These are phyloP conservation scores for Tolypeutes matacus DNA, from an alignment of 2,797 vertebrate species.

Conservation along the genomic window DNA sequence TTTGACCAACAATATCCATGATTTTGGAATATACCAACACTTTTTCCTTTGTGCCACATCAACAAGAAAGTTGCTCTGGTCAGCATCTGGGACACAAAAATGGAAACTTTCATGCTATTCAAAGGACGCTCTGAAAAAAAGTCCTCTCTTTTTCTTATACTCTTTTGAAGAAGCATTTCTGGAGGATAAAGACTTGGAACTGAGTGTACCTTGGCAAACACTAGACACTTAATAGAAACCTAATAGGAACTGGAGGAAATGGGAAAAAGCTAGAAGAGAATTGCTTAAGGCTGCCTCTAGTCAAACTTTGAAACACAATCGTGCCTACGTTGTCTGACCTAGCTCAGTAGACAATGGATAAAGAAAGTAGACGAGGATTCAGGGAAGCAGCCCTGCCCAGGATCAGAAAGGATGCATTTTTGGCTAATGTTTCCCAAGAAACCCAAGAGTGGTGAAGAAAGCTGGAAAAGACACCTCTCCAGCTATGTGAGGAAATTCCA, in stretches of 20 bases:
- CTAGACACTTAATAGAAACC: conserved; percentile 54
- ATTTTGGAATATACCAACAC: conserved; percentile 4
- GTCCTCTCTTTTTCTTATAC: not conserved
- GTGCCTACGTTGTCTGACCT: conserved; percentile 6
- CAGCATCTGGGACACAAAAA: conserved; percentile 29
- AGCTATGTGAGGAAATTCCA: conserved; percentile 36
- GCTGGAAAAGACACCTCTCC: not conserved
- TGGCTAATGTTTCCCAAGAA: too few species aligned
- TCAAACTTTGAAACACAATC: conserved; percentile 17
- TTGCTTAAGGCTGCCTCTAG: not conserved
- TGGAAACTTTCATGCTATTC: not conserved
- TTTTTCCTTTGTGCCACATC: not conserved
- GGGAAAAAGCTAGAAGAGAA: conserved; percentile 63
- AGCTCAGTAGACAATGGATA: conserved; percentile 35
- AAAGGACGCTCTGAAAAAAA: not conserved
- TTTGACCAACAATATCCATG: not conserved
- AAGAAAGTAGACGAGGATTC: conserved; percentile 34
- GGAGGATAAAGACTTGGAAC: not conserved
- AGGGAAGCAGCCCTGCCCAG: conserved; percentile 33
- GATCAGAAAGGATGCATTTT: conserved; percentile 5
- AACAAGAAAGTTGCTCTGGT: not conserved
- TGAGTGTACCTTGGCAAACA: conserved; percentile 17
- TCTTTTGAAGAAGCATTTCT: conserved; percentile 58
- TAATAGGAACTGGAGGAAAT: conserved; percentile 67
- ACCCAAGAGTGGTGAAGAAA: too few species aligned